These are phyloP conservation scores for Remorina albescens DNA, from an alignment of 2,797 vertebrate species.

Conservation along the genomic window DNA sequence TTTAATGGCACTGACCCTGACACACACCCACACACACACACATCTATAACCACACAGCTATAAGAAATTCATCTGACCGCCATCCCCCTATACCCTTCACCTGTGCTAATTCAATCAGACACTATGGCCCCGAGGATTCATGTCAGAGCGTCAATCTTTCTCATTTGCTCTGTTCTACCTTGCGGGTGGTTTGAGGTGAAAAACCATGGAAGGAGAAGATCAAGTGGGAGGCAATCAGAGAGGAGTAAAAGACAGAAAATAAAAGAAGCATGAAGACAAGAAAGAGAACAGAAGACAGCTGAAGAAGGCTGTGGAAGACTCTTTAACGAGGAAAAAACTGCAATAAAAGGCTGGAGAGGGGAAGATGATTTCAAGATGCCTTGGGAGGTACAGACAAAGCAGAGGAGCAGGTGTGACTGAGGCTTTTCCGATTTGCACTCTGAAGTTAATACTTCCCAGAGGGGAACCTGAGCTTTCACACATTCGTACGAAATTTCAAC, in stretches of 20 bases:
- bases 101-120: slow-evolving; percentile 59
- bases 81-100: slow-evolving; percentile 30
- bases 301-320: slow-evolving; percentile 22
- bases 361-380: slow-evolving; percentile 27
- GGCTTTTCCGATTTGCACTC: slow-evolving; percentile 43
- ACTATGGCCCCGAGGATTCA: slow-evolving; percentile 56
- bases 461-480: slow-evolving; percentile 25
- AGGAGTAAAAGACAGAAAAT: slow-evolving; percentile 34
- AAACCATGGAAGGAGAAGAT: slow-evolving; percentile 32
- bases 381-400: slow-evolving; percentile 6
- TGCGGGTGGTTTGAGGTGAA: slow-evolving; percentile 20
- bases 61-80: slow-evolving; percentile 40
- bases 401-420: slow-evolving; percentile 51
- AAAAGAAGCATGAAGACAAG: slow-evolving; percentile 15
- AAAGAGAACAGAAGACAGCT: slow-evolving; percentile 15
- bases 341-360: slow-evolving; percentile 10
- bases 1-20: slow-evolving; percentile 51
- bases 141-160: slow-evolving; percentile 40
- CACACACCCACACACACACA: slow-evolving; percentile 1
- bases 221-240: slow-evolving; percentile 45
- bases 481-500: slow-evolving; percentile 35
- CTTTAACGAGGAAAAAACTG: slow-evolving; percentile 28
- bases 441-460: slow-evolving; percentile 55
- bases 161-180: slow-evolving; percentile 42
- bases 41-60: neutral